Evolutionary conservation across 2,113 vertebrate genomes (phyloP), one percentile per base, ranked within the genome.

Genomic region (Smithornis capensis): DNA sequence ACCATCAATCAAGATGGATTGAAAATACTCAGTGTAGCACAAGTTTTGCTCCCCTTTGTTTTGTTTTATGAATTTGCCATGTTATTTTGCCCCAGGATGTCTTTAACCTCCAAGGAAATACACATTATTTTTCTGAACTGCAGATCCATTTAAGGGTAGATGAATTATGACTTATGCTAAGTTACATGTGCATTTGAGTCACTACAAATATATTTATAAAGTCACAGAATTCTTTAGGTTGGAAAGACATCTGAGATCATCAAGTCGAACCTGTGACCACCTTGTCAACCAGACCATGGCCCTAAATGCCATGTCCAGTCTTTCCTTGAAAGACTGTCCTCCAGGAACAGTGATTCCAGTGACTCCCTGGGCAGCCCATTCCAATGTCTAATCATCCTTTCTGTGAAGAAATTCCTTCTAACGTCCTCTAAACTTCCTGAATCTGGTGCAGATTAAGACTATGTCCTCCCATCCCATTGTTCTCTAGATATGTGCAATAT

Each of bases 101-200:
- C 67, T 80, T 94, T 82, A 86, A 63, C 67, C 71, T 89, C 71
- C 71, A 35, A 74, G 52, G 45, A 90, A 75, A 80, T 52, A 23
- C 6, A 55, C 23, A 14, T 42, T 62, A 37, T 71, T 85, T 82
- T 71, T 75, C 47, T 79, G 38, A 94, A 71, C 13, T 55, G 70
- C 23, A 68, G 47, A 31, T 75, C 42, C 18, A 29, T 76, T 86
- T 91, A 68, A 29, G 10, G 7, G 52, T 45, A n/a, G 47, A 53
- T 63, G 31, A 79, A 68, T 85, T 75, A 71, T 37, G 71, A 59
- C 29, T 59, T 63, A 19, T 5, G 21, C 22, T 67, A n/a, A 68
- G 24, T 67, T 79, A 63, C 16, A 19, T 23, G 17, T 45, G 22
- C 28, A 9, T 79, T 86, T 75, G 50, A 65, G n/a, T 74, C 3